Evolutionary conservation across 1,140 invertebrate species (phyloP).

Genomic region (Drosophila aff.): DNA sequence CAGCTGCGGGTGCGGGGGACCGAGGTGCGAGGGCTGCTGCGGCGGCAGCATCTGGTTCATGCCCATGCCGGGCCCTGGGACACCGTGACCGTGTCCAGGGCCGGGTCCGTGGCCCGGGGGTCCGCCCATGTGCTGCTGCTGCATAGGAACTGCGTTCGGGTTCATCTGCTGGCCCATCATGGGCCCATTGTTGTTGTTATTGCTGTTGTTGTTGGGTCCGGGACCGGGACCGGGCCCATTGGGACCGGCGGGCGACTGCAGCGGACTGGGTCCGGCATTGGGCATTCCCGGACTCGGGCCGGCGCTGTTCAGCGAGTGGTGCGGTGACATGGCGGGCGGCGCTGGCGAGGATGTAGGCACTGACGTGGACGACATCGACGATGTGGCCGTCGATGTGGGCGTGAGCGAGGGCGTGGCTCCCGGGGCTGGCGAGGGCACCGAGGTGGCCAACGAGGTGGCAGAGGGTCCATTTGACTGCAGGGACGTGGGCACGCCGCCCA

Average conservation of each 20-base stretch:
- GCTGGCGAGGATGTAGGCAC: conserved; percentile 84
- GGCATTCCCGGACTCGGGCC: conserved; percentile 76
- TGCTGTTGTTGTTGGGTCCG: conserved; percentile 69
- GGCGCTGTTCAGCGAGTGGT: conserved; percentile 74
- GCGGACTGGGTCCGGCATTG: conserved; percentile 74
- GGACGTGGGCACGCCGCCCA: conserved; percentile 67
- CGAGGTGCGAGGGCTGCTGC: conserved; percentile 72
- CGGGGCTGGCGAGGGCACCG: conserved; percentile 49
- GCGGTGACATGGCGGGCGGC: conserved; percentile 81
- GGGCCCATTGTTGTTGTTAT: conserved; percentile 83
- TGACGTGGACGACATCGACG: conserved; percentile 75
- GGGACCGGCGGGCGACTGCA: conserved; percentile 84
- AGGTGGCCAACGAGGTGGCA: conserved; percentile 29
- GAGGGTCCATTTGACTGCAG: conserved; percentile 76
- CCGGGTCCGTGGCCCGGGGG: conserved; percentile 62
- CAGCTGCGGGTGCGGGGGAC: conserved; percentile 70
- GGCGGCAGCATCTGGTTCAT: conserved; percentile 84
- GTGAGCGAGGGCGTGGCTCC: conserved; percentile 49
- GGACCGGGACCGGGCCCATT: conserved; percentile 52
- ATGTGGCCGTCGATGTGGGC: conserved; percentile 52
- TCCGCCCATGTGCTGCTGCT: conserved; percentile 73
- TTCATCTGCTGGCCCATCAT: conserved; percentile 81
- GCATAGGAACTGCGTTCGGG: conserved; percentile 83
- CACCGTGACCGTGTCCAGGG: conserved; percentile 51
- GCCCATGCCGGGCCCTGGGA: conserved; percentile 64